Evolutionary conservation across 2,113 vertebrate genomes (phyloP).

Genomic region (Oriolus oriolus): DNA sequence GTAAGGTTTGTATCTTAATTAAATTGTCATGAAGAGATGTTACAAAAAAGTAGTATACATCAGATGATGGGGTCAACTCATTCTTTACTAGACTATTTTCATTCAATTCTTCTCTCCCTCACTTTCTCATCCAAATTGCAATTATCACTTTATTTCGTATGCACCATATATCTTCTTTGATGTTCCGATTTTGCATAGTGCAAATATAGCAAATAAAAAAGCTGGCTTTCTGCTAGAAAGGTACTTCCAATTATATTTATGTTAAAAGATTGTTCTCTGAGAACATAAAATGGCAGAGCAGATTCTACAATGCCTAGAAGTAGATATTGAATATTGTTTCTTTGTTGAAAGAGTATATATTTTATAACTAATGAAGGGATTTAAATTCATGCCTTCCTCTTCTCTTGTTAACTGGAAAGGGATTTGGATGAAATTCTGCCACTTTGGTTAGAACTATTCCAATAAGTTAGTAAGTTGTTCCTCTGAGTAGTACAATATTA

Average conservation of each 20-base stretch:
- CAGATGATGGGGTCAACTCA: conserved; percentile 25
- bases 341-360: neutral
- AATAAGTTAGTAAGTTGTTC: neutral
- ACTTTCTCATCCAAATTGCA: neutral
- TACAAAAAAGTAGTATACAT: conserved; percentile 37
- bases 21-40: conserved; percentile 70
- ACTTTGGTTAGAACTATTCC: neutral
- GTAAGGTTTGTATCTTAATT: conserved; percentile 74
- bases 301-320: neutral
- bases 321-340: conserved; percentile 35
- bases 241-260: conserved; percentile 23
- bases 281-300: conserved; percentile 8
- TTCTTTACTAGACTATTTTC: conserved; percentile 32
- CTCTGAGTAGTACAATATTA: neutral
- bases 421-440: neutral
- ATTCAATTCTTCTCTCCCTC: neutral
- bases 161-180: conserved; percentile 5
- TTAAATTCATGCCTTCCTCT: conserved; percentile 9
- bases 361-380: conserved; percentile 1
- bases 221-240: conserved; percentile 3
- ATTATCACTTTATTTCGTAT: conserved; percentile 18
- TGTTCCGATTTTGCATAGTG: conserved; percentile 17
- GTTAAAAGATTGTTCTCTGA: conserved; percentile 9
- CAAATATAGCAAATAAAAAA: conserved; percentile 46
- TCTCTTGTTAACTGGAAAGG: neutral